These are phyloP conservation scores for Bursaphelenchus okinawaensis DNA, from an alignment of 2,888 invertebrate species.

Conservation along the genomic window DNA sequence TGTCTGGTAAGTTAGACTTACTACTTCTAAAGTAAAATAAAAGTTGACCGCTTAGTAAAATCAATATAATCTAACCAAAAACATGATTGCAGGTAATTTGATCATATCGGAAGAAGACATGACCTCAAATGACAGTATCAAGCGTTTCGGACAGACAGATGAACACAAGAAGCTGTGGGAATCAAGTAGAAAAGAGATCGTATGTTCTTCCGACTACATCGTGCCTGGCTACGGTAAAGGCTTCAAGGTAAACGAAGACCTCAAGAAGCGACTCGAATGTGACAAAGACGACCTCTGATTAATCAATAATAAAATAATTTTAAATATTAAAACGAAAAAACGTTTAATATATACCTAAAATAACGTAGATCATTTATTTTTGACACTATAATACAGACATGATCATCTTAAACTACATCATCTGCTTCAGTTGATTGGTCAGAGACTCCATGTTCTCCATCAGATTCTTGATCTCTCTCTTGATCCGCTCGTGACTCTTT, in stretches of 20 bases:
- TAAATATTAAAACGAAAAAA: no score
- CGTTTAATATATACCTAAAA: no score
- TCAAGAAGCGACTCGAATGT: neutral
- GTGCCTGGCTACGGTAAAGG: constrained; percentile 14
- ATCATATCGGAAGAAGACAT: constrained; percentile 18
- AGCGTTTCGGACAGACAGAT: constrained; percentile 11
- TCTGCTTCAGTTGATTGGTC: neutral
- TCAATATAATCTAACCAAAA: no score
- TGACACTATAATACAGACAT: no score
- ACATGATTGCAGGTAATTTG: constrained; percentile 20
- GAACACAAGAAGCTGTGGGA: constrained; percentile 21
- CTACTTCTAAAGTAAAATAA: no score
- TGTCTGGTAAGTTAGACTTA: constrained; percentile 23
- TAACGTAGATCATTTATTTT: no score
- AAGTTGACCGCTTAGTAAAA: no score
- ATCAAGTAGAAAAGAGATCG: constrained; percentile 16
- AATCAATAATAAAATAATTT: no score
- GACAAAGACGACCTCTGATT: neutral
- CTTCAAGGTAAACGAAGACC: neutral
- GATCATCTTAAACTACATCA: no score
- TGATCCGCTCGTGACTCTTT: constrained; percentile 1
- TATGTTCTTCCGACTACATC: constrained; percentile 23
- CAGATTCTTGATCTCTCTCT: constrained; percentile 16
- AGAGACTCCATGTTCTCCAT: constrained; percentile 10
- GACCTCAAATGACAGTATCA: constrained; percentile 1